A percentile compares a stretch with the other conserved stretches of the same genome.
Conservation (phyloP, 1,140 invertebrate genomes). For the Ips nitidus region DNA sequence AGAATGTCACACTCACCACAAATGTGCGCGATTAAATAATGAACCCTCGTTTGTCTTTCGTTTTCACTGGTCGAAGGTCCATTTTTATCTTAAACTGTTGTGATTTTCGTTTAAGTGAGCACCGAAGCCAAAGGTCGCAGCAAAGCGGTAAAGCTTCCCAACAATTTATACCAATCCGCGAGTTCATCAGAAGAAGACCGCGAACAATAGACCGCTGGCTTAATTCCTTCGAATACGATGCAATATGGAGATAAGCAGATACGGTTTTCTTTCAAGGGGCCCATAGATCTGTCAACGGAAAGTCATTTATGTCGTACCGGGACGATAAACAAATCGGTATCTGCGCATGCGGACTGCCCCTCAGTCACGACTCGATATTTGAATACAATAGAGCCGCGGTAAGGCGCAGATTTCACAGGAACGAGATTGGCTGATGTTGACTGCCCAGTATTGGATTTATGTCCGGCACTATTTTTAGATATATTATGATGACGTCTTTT, state of each 20-base stretch:
- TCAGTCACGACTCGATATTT: slow-evolving; percentile 46
- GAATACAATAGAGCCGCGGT: slow-evolving; percentile 44
- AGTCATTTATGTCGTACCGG: slow-evolving; percentile 46
- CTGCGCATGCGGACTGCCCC: slow-evolving; percentile 45
- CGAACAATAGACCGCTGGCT: slow-evolving; percentile 35
- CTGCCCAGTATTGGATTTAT: background rate
- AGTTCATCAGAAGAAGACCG: slow-evolving; percentile 28
- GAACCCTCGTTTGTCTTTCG: slow-evolving; percentile 19
- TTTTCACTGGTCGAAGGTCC: slow-evolving; percentile 3
- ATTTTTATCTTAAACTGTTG: slow-evolving; percentile 4
- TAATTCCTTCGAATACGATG: slow-evolving; percentile 40
- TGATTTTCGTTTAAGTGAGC: background rate
- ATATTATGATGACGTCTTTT: too few species aligned
- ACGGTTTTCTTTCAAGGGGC: slow-evolving; percentile 45
- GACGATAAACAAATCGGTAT: slow-evolving; percentile 48
- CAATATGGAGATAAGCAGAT: slow-evolving; percentile 45
- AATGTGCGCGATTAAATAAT: slow-evolving; percentile 37
- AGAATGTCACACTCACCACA: slow-evolving; percentile 38
- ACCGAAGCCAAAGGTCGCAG: slow-evolving; percentile 2
- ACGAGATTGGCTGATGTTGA: slow-evolving; percentile 4
- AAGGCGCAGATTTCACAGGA: slow-evolving; percentile 11
- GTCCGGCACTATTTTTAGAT: background rate
- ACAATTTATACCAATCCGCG: slow-evolving; percentile 27
- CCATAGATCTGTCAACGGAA: slow-evolving; percentile 48
- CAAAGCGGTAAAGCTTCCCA: slow-evolving; percentile 15